These are phyloP conservation scores for Argyrosomus japonicus DNA, from an alignment of 2,113 vertebrate genomes.

Conservation along the genomic window DNA sequence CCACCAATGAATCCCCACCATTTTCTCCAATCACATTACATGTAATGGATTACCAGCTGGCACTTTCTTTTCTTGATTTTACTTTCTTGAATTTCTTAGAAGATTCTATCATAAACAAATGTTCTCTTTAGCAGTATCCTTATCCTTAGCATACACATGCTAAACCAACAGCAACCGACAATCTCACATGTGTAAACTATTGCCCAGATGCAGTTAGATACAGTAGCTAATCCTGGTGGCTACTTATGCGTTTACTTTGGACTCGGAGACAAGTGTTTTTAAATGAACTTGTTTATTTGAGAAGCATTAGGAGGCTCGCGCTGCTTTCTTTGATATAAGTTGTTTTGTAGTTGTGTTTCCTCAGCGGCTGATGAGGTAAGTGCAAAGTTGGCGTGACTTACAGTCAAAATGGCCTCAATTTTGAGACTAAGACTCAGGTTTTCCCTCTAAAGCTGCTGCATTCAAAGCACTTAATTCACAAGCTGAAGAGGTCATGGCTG, in stretches of 20 bases:
- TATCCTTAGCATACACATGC: too few species aligned
- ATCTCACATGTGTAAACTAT: too few species aligned
- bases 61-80: too few species aligned
- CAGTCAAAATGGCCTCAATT: background rate
- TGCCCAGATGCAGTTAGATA: too few species aligned
- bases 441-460: background rate
- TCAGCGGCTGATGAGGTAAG: background rate
- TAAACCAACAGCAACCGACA: too few species aligned
- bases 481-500: background rate
- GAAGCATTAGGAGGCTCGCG: background rate
- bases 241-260: background rate
- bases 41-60: too few species aligned
- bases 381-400: background rate
- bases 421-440: background rate
- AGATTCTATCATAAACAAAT: too few species aligned
- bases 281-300: background rate
- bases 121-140: too few species aligned
- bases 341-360: background rate
- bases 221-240: background rate
- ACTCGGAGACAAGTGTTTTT: background rate
- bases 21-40: too few species aligned
- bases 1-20: too few species aligned
- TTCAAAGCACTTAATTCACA: constrained; percentile 2
- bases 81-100: too few species aligned
- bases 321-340: background rate